Conservation (phyloP, 2,888 invertebrate genomes). For the Phaedon cochleariae region DNA sequence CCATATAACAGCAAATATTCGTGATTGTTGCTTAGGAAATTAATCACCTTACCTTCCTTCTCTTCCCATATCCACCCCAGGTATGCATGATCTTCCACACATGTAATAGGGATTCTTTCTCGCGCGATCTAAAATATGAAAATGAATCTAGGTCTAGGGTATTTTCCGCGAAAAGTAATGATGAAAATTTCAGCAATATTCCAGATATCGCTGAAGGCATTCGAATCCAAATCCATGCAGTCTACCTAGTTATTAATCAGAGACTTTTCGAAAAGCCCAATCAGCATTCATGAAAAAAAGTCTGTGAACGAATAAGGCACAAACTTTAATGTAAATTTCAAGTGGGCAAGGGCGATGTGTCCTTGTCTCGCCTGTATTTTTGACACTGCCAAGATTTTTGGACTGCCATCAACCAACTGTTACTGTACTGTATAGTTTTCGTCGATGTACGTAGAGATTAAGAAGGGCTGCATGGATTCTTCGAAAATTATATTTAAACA, state of each 20-base stretch:
- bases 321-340: slow-evolving; percentile 35
- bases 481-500: slow-evolving; percentile 30
- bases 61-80: too few species aligned
- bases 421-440: slow-evolving; percentile 46
- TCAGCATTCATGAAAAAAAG: slow-evolving; percentile 26
- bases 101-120: too few species aligned
- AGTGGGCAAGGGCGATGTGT: slow-evolving; percentile 8
- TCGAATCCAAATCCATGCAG: slow-evolving; percentile 48
- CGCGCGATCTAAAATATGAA: too few species aligned
- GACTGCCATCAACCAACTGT: slow-evolving; percentile 56
- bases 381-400: slow-evolving; percentile 61
- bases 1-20: too few species aligned
- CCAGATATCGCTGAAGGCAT: slow-evolving; percentile 17
- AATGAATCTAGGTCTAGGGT: too few species aligned
- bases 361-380: slow-evolving; percentile 25
- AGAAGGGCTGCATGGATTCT: slow-evolving; percentile 51
- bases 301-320: slow-evolving; percentile 45
- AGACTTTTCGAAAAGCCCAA: slow-evolving; percentile 35
- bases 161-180: too few species aligned
- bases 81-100: too few species aligned
- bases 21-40: too few species aligned
- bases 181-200: background rate
- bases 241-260: slow-evolving; percentile 33
- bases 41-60: too few species aligned
- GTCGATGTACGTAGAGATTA: slow-evolving; percentile 45